Evolutionary conservation across 2,113 vertebrate species (phyloP).

Genomic region (Limnothrissa miodon): DNA sequence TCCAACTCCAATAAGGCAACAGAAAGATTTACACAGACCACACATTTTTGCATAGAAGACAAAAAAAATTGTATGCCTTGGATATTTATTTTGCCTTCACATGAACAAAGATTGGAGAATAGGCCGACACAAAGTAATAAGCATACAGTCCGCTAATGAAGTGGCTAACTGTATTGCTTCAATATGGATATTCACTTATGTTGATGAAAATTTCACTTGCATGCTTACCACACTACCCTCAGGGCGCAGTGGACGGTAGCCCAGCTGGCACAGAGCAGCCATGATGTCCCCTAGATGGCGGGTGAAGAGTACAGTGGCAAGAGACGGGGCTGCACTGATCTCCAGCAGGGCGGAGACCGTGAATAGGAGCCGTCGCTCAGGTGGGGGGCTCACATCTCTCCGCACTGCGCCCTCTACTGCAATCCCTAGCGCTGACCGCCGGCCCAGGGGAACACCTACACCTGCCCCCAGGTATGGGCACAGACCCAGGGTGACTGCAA

Average conservation of each 20-base stretch:
- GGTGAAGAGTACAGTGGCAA: constrained; percentile 77
- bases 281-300: constrained; percentile 85
- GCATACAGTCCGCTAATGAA: no score
- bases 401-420: constrained; percentile 65
- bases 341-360: constrained; percentile 67
- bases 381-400: neutral
- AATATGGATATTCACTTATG: neutral
- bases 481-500: constrained; percentile 80
- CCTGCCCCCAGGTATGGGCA: constrained; percentile 81
- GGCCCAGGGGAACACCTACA: constrained; percentile 73
- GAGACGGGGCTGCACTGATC: constrained; percentile 64
- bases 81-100: no score
- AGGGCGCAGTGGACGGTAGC: constrained; percentile 68
- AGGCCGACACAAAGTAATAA: no score
- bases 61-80: no score
- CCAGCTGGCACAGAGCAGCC: constrained; percentile 82
- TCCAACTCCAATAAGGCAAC: neutral
- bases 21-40: no score
- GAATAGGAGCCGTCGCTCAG: constrained; percentile 61
- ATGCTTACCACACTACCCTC: constrained; percentile 45
- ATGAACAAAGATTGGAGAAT: no score
- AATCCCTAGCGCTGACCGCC: constrained; percentile 74
- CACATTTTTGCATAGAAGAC: no score
- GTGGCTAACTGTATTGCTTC: neutral
- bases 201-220: constrained; percentile 51